phyloP scores from a whole-genome alignment of 2,113 vertebrate genomes.

The Synodontis membranacea region DNA sequence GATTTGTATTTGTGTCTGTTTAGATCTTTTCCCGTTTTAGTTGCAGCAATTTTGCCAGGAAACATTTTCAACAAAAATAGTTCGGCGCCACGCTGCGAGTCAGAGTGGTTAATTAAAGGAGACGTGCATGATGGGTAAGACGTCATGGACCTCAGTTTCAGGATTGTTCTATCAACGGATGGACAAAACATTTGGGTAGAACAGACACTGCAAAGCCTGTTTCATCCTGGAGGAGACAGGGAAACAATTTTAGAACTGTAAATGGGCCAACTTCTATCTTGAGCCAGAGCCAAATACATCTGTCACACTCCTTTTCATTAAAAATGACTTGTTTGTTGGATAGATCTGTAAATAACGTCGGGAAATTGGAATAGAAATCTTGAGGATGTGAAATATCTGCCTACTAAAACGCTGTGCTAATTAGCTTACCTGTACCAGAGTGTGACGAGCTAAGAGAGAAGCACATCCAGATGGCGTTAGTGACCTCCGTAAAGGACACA shows the following conservation, averaged over 20 bases:
- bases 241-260: conserved; percentile 21
- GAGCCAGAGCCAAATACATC: neutral
- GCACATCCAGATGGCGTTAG: conserved; percentile 13
- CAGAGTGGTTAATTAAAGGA: conserved; percentile 49
- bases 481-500: conserved; percentile 2
- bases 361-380: neutral
- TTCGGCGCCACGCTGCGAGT: conserved; percentile 29
- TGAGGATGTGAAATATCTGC: neutral
- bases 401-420: conserved; percentile 6
- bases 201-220: neutral
- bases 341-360: neutral
- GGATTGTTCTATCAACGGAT: neutral
- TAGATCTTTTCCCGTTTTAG: conserved; percentile 2
- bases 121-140: conserved; percentile 51
- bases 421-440: conserved; percentile 1
- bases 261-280: neutral
- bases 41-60: conserved; percentile 29
- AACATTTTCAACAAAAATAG: conserved; percentile 40
- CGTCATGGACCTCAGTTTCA: conserved; percentile 29
- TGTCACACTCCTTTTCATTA: neutral
- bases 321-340: neutral
- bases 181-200: neutral
- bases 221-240: neutral
- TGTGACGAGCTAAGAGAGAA: neutral
- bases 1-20: conserved; percentile 30